These are phyloP conservation scores for Mesochorus sp. DNA, from an alignment of 2,888 invertebrate genomes.

Conservation along the genomic window DNA sequence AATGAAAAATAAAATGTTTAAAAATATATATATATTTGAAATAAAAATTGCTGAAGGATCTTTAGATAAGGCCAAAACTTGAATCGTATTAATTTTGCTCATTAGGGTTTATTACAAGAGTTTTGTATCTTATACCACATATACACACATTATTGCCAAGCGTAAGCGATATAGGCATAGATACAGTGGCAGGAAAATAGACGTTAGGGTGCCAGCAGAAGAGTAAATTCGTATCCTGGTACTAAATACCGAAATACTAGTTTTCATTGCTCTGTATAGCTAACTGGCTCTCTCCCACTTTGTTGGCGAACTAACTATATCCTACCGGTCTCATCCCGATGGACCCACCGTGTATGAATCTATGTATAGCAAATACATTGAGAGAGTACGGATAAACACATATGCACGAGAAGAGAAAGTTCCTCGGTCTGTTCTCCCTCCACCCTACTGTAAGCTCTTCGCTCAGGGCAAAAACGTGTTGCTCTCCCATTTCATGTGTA, in stretches of 20 bases:
- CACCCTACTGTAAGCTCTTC: slow-evolving; percentile 33
- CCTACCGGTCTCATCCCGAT: neutral
- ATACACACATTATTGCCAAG: too few relatives aligned
- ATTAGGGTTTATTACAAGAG: slow-evolving; percentile 75
- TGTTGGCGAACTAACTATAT: slow-evolving; percentile 41
- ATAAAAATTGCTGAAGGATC: slow-evolving; percentile 5
- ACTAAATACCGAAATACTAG: slow-evolving; percentile 75
- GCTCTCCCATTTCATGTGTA: slow-evolving; percentile 27
- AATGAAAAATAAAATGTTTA: too few relatives aligned
- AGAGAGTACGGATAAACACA: neutral
- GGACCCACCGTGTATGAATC: neutral
- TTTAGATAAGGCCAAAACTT: slow-evolving; percentile 38
- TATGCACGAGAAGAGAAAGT: slow-evolving; percentile 28
- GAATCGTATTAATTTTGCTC: slow-evolving; percentile 77
- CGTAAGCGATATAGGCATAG: slow-evolving; percentile 8
- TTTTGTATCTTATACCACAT: slow-evolving; percentile 5
- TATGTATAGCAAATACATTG: neutral
- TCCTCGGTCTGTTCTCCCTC: slow-evolving; percentile 46
- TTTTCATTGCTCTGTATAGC: slow-evolving; percentile 62
- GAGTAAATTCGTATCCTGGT: slow-evolving; percentile 76
- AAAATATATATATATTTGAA: neutral
- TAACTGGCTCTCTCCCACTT: too few relatives aligned
- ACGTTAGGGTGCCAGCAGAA: slow-evolving; percentile 38
- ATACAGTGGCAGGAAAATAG: neutral
- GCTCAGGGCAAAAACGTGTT: slow-evolving; percentile 30